These are phyloP conservation scores for Antechinus stuartii DNA, from an alignment of 2,113 vertebrate genomes.

Conservation along the genomic window DNA sequence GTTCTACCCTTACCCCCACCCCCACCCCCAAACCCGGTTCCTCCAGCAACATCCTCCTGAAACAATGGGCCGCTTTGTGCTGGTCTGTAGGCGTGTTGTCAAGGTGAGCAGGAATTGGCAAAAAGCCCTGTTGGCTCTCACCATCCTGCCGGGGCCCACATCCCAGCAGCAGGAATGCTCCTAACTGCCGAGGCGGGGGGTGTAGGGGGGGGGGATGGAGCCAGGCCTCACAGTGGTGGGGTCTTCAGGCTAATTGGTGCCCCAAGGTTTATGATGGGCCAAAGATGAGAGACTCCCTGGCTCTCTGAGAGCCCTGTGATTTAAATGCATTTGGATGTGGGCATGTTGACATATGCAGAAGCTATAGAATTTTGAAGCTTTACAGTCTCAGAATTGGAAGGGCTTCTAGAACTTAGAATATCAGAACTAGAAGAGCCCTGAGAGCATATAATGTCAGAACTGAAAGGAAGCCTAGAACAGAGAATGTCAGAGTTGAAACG, in stretches of 20 bases:
- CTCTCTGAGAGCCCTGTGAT: neutral
- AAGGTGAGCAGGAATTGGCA: constrained; percentile 83
- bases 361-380: neutral
- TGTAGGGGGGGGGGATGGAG: neutral
- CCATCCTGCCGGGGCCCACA: neutral
- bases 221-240: neutral
- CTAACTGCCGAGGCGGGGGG: neutral
- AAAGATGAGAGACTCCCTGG: neutral
- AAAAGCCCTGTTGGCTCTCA: constrained; percentile 65
- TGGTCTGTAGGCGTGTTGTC: constrained; percentile 83
- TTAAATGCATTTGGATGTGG: neutral
- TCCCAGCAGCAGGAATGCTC: neutral
- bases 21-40: neutral
- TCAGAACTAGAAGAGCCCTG: neutral
- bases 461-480: neutral
- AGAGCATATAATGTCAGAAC: neutral
- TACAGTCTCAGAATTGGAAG: neutral
- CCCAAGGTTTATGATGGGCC: neutral
- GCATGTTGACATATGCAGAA: neutral
- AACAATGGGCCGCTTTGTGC: constrained; percentile 83
- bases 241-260: neutral
- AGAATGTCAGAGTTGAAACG: neutral
- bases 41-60: constrained; percentile 55
- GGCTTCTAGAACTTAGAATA: neutral
- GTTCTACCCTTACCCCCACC: neutral